A percentile compares a stretch with the other conserved stretches of the same genome.
Conservation (phyloP, 2,797 vertebrate species). For the Myiothlypis coronata region DNA sequence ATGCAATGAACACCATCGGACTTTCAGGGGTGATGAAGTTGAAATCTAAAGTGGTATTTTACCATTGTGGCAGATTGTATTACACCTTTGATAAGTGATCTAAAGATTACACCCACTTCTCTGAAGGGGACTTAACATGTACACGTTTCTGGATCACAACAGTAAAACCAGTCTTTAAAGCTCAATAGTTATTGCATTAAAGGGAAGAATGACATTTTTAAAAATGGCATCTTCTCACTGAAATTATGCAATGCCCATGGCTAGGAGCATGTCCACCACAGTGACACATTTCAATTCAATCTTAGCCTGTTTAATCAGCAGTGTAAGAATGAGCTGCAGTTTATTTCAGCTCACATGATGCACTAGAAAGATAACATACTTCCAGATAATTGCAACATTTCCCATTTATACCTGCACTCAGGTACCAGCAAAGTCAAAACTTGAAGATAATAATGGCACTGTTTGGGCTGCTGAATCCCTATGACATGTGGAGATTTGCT, state of each 20-base stretch:
- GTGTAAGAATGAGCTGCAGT: neutral
- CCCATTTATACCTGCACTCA: neutral
- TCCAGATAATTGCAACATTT: neutral
- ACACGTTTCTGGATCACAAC: neutral
- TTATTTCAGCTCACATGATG: neutral
- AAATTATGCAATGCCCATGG: neutral
- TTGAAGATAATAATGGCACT: neutral
- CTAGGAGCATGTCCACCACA: neutral
- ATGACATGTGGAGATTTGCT: neutral
- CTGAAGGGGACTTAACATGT: neutral
- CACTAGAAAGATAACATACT: neutral
- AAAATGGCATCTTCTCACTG: neutral
- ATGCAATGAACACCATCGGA: neutral
- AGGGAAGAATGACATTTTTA: neutral
- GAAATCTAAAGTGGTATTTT: neutral
- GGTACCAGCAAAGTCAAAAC: constrained; percentile 15
- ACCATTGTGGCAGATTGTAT: neutral
- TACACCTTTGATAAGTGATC: neutral
- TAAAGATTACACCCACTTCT: neutral
- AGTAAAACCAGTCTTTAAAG: constrained; percentile 5
- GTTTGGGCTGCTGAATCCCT: neutral
- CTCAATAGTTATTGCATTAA: neutral
- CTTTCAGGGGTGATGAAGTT: neutral
- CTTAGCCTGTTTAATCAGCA: neutral
- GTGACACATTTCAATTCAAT: neutral